Conservation (phyloP, 1,140 invertebrate genomes). For the Lepidurus couesii region DNA sequence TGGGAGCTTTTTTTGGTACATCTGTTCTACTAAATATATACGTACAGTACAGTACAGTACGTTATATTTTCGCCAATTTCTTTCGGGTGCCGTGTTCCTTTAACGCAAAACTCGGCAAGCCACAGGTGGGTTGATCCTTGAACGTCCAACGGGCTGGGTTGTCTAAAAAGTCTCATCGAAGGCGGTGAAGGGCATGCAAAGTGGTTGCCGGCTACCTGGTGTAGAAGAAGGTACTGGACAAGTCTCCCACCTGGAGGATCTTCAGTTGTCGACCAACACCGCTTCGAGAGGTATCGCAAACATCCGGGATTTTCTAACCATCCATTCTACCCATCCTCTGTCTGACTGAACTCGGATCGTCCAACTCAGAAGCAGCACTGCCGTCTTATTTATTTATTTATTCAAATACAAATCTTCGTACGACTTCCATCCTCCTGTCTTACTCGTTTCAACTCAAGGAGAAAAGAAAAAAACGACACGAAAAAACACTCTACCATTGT, state of each 20-base stretch:
- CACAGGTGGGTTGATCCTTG: slow-evolving; percentile 20
- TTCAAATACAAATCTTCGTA: no score
- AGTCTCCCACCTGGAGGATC: slow-evolving; percentile 5
- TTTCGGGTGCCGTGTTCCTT: not conserved
- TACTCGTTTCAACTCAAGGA: no score
- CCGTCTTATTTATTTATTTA: not conserved
- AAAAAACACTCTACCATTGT: not conserved
- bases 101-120: not conserved
- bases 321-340: not conserved
- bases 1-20: not conserved
- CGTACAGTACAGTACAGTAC: not conserved
- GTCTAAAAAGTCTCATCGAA: slow-evolving; percentile 7
- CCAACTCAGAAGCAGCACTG: not conserved
- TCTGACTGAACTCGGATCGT: not conserved
- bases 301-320: not conserved
- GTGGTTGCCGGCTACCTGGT: slow-evolving; percentile 20
- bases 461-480: no score
- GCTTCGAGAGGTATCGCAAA: slow-evolving; percentile 14
- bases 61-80: not conserved
- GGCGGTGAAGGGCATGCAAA: slow-evolving; percentile 20
- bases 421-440: no score
- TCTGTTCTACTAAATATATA: not conserved
- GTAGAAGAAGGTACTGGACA: not conserved
- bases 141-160: not conserved
- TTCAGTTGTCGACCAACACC: slow-evolving; percentile 18